A percentile compares a stretch with the other conserved stretches of the same genome.
phyloP scores from a whole-genome alignment of 2,113 vertebrate species.

The Saccopteryx bilineata region DNA sequence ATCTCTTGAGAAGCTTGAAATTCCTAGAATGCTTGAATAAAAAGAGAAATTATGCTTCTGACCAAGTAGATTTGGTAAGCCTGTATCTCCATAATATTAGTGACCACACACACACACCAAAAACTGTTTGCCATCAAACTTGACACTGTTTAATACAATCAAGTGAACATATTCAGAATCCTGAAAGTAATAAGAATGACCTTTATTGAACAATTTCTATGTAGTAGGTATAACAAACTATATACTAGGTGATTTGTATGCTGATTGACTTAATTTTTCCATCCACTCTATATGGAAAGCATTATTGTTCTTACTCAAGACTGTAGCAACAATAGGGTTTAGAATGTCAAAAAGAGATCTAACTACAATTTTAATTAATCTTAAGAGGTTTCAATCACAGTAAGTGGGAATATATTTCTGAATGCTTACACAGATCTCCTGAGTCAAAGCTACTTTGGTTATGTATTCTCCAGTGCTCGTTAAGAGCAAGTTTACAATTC shows the following conservation, averaged over 20 bases:
- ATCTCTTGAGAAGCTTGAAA: neutral
- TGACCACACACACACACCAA: neutral
- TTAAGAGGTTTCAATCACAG: neutral
- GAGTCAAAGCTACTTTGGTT: neutral
- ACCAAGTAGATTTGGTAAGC: neutral
- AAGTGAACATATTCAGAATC: neutral
- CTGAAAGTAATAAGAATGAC: neutral
- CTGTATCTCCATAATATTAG: neutral
- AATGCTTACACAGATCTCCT: neutral
- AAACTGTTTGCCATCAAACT: neutral
- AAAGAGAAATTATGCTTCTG: neutral
- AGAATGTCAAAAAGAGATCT: neutral
- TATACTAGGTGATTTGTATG: neutral
- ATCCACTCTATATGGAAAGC: neutral
- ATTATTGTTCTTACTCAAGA: neutral
- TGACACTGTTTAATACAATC: neutral
- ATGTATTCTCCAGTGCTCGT: neutral
- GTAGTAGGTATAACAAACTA: neutral
- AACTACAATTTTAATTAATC: neutral
- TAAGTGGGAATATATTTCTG: neutral
- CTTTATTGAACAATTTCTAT: neutral
- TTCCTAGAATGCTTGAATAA: neutral
- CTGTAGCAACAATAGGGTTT: neutral
- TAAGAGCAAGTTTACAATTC: neutral
- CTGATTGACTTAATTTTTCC: neutral